phyloP scores from a whole-genome alignment of 2,888 invertebrate species.

The Acronicta leporina region DNA sequence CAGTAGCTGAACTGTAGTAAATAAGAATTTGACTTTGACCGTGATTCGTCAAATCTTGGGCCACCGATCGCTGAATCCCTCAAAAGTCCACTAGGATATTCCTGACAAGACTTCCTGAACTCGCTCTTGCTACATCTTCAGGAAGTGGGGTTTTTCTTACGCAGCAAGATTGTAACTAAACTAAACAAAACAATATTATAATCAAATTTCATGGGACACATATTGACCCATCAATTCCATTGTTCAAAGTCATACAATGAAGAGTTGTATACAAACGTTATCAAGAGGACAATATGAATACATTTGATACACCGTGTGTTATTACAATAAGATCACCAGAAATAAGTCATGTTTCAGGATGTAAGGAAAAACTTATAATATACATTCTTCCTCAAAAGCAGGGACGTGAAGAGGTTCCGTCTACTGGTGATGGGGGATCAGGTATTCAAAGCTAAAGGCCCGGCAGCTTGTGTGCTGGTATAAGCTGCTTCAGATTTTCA shows the following conservation, averaged over 20 bases:
- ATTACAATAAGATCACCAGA: conserved; percentile 2
- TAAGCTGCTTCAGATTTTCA: no score
- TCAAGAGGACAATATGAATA: conserved; percentile 32
- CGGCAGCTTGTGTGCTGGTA: not conserved
- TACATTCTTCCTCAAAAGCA: not conserved
- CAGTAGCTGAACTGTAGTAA: not conserved
- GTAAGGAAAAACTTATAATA: not conserved
- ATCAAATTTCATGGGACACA: conserved; percentile 20
- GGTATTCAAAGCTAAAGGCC: not conserved
- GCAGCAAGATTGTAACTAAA: not conserved
- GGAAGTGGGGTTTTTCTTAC: conserved; percentile 1
- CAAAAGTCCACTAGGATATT: no score
- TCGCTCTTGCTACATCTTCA: not conserved
- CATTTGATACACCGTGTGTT: conserved; percentile 1
- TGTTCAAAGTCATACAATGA: conserved; percentile 39
- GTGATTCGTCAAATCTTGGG: no score
- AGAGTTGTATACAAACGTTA: conserved; percentile 24
- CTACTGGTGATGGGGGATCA: not conserved
- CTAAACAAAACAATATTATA: conserved; percentile 6
- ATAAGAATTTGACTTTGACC: no score
- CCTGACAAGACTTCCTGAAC: no score
- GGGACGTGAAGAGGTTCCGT: not conserved
- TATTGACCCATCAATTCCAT: conserved; percentile 33
- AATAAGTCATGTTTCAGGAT: not conserved
- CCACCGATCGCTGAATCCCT: no score